Evolutionary conservation across 2,888 invertebrate species (phyloP).

Genomic region (Epinotia bilunana): DNA sequence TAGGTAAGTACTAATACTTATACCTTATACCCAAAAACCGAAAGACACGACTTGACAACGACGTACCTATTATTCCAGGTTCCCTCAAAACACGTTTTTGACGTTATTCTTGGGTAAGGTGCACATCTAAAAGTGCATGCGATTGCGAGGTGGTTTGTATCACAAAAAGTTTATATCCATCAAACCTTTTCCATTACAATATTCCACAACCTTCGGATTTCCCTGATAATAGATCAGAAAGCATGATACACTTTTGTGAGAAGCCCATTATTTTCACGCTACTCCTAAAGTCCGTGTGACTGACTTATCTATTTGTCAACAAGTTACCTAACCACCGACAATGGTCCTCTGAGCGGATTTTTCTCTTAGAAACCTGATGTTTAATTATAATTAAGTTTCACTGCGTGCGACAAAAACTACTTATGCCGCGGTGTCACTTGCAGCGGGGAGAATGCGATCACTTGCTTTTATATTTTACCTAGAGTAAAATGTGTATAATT

Average conservation of each 20-base stretch:
- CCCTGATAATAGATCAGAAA: conserved; percentile 2
- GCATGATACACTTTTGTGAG: not conserved
- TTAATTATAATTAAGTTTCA: conserved; percentile 43
- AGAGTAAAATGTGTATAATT: not conserved
- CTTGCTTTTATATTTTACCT: not conserved
- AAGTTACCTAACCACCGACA: conserved; percentile 28
- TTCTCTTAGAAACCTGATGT: conserved; percentile 33
- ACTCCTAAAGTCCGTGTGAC: not conserved
- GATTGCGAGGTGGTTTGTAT: too few species aligned
- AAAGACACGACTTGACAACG: too few species aligned
- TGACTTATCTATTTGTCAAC: not conserved
- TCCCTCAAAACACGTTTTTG: too few species aligned
- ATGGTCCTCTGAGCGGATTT: conserved; percentile 33
- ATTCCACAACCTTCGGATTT: not conserved
- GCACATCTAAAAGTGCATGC: too few species aligned
- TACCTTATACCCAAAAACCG: too few species aligned
- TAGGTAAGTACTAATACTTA: too few species aligned
- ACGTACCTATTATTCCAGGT: too few species aligned
- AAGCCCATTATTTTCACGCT: not conserved
- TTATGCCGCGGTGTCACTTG: conserved; percentile 5
- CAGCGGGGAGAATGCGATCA: conserved; percentile 12
- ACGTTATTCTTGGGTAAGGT: too few species aligned
- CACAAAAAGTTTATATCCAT: too few species aligned
- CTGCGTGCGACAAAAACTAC: conserved; percentile 38
- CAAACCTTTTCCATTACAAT: too few species aligned